A percentile compares a stretch with the other conserved stretches of the same genome.
Evolutionary conservation across 1,140 invertebrate species (phyloP).

Genomic region (Portunus trituberculatus): DNA sequence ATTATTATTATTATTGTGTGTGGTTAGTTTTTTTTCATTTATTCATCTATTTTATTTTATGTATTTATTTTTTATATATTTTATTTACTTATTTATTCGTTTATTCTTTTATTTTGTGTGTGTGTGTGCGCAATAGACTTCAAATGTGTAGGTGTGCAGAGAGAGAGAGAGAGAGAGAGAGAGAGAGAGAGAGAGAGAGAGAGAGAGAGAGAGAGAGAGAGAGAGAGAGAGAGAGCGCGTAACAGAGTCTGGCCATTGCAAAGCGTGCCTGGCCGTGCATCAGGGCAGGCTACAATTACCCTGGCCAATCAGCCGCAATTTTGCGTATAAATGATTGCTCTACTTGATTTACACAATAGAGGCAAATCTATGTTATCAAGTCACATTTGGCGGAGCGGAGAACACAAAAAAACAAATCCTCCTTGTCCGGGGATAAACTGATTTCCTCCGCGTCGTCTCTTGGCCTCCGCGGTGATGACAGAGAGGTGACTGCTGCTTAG

Average conservation of each 20-base stretch:
- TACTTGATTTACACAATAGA: constrained; percentile 46
- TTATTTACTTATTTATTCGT: too few species aligned
- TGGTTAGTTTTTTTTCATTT: too few species aligned
- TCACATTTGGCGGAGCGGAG: constrained; percentile 16
- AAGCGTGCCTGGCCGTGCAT: constrained; percentile 6
- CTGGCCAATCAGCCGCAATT: constrained; percentile 56
- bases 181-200: constrained; percentile 29
- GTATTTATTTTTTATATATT: too few species aligned
- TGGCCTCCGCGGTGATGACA: too few species aligned
- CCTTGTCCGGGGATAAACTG: not conserved
- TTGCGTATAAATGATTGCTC: constrained; percentile 58
- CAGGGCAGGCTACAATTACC: constrained; percentile 1
- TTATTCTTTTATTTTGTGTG: too few species aligned
- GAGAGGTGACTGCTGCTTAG: too few species aligned
- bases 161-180: constrained; percentile 29
- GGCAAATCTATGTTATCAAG: constrained; percentile 53
- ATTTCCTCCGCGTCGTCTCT: too few species aligned
- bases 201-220: not conserved
- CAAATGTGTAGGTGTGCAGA: not conserved
- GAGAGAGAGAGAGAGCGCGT: not conserved
- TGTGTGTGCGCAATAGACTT: too few species aligned
- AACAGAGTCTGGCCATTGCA: not conserved
- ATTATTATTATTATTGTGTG: too few species aligned
- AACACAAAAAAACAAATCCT: not conserved
- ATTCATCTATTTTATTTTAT: too few species aligned